Conservation (phyloP, 1,140 invertebrate species). For the Zaprionus africanus region DNA sequence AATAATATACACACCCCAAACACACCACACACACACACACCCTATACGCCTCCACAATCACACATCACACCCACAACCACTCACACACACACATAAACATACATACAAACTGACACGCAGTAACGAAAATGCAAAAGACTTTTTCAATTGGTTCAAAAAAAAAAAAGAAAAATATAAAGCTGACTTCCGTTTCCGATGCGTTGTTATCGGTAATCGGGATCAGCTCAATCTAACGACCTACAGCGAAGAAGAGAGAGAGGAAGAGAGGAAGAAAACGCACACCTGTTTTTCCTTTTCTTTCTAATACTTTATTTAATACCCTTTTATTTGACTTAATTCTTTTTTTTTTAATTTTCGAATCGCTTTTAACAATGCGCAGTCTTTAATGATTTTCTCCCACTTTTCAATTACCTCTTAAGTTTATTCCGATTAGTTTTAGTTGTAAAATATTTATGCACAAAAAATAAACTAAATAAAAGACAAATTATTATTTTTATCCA, state of each 20-base stretch:
- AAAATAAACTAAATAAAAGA: conserved; percentile 75
- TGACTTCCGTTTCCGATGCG: neutral
- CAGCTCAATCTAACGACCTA: conserved; percentile 38
- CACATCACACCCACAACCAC: conserved; percentile 18
- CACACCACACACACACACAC: conserved; percentile 40
- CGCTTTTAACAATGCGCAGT: conserved; percentile 59
- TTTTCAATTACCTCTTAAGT: conserved; percentile 61
- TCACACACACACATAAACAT: conserved; percentile 23
- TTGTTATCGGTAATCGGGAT: neutral
- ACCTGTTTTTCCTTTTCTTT: neutral
- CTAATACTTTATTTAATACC: conserved; percentile 4
- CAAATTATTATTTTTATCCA: conserved; percentile 51
- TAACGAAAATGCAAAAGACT: conserved; percentile 59
- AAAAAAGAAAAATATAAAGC: conserved; percentile 1
- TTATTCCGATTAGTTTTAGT: conserved; percentile 70
- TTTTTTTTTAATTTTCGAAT: conserved; percentile 22
- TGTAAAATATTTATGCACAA: conserved; percentile 81
- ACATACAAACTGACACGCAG: conserved; percentile 31
- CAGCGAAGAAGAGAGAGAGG: conserved; percentile 12
- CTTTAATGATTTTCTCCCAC: conserved; percentile 27
- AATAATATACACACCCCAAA: conserved; percentile 15
- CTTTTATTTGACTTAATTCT: conserved; percentile 1
- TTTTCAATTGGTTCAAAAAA: conserved; percentile 67
- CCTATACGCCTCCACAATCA: conserved; percentile 23
- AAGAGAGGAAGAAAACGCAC: neutral